A percentile compares a stretch with the other conserved stretches of the same genome.
Conservation (phyloP, 2,113 vertebrate species). For the Oreochromis tanganicae region DNA sequence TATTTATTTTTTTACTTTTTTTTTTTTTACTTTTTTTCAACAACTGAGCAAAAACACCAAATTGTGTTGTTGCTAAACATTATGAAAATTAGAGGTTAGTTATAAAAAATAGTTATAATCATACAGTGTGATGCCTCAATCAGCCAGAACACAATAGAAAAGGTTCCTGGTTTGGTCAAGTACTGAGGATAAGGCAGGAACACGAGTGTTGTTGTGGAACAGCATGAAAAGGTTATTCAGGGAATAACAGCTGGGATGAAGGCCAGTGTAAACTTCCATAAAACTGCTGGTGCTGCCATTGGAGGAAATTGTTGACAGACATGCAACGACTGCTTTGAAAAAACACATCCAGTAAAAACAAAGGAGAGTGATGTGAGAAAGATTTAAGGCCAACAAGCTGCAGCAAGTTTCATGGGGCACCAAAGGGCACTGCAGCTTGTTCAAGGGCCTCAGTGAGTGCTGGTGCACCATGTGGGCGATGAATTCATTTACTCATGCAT, state of each 20-base stretch:
- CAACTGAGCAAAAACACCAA: not conserved
- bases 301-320: not conserved
- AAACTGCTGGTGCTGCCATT: not conserved
- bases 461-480: not conserved
- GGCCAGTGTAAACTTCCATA: not conserved
- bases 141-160: not conserved
- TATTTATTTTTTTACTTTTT: too few relatives aligned
- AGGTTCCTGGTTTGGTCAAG: not conserved
- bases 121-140: not conserved
- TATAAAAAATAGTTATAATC: not conserved
- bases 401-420: not conserved
- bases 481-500: constrained; percentile 11
- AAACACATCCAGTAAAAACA: not conserved
- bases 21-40: not conserved
- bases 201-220: not conserved
- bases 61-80: not conserved
- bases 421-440: not conserved
- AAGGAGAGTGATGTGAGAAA: not conserved
- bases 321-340: not conserved
- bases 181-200: not conserved
- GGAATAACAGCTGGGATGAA: not conserved
- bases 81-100: not conserved
- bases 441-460: not conserved
- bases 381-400: not conserved
- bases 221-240: not conserved